Conservation (phyloP, 2,113 vertebrate genomes). For the Pipra filicauda region DNA sequence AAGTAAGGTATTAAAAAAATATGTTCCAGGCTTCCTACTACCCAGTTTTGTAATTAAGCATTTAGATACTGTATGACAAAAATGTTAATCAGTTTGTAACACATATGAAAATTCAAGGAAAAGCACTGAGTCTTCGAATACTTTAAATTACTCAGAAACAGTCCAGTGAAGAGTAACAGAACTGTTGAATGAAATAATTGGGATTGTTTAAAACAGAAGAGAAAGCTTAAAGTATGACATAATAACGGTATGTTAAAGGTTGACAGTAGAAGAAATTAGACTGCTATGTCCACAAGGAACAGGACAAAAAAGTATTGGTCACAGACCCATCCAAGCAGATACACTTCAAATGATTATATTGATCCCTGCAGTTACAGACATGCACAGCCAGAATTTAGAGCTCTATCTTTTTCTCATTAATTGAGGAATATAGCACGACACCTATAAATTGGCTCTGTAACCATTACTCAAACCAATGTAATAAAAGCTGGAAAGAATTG, state of each 20-base stretch:
- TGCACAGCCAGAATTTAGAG: neutral
- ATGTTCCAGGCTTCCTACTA: neutral
- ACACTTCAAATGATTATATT: neutral
- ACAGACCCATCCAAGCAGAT: neutral
- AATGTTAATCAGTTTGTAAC: neutral
- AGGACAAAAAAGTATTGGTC: neutral
- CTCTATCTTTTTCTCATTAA: neutral
- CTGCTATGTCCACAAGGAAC: neutral
- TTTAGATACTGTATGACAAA: neutral
- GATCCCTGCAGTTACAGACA: neutral
- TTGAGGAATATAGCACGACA: neutral
- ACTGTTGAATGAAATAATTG: neutral
- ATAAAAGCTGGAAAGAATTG: neutral
- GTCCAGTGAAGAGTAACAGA: neutral
- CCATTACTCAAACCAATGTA: neutral
- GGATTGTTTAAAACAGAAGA: neutral
- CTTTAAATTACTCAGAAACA: neutral
- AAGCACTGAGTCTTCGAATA: neutral
- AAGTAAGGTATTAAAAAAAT: neutral
- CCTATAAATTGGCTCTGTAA: neutral
- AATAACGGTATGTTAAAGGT: neutral
- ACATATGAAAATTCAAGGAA: neutral
- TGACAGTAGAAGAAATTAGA: neutral
- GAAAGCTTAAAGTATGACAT: neutral
- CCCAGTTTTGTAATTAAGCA: neutral